Conservation (phyloP, 2,797 vertebrate species). For the Gobionotothen gibberifrons region DNA sequence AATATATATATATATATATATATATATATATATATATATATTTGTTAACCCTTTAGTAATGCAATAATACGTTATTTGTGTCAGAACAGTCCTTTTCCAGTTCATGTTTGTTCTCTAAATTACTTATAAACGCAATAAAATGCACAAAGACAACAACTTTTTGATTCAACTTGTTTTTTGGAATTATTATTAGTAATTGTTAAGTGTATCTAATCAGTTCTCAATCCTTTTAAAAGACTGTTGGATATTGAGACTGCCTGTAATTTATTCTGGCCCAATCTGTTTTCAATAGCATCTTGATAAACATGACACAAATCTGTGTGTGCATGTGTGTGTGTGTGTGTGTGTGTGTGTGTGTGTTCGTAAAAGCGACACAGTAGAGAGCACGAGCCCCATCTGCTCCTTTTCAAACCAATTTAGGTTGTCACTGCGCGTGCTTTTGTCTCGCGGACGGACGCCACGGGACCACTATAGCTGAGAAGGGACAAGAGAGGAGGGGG, state of each 20-base stretch:
- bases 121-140: neutral
- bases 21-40: neutral
- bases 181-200: neutral
- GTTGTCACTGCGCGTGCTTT: constrained; percentile 90
- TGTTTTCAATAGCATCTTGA: constrained; percentile 43
- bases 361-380: constrained; percentile 51
- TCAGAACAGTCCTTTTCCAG: neutral
- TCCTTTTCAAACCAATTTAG: constrained; percentile 92
- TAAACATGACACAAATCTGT: constrained; percentile 70
- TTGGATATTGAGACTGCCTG: constrained; percentile 21
- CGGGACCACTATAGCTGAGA: constrained; percentile 70
- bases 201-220: constrained; percentile 6
- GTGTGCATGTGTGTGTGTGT: constrained; percentile 52
- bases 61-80: neutral
- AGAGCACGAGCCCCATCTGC: constrained; percentile 93
- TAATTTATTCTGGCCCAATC: constrained; percentile 37
- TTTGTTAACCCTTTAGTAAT: neutral
- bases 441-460: constrained; percentile 86
- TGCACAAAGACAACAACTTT: neutral
- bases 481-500: constrained; percentile 13
- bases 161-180: neutral
- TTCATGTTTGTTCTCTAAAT: neutral
- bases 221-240: constrained; percentile 25
- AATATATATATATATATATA: neutral
- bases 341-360: constrained; percentile 52